Conservation (phyloP, 2,113 vertebrate species). For the Prionailurus viverrinus region DNA sequence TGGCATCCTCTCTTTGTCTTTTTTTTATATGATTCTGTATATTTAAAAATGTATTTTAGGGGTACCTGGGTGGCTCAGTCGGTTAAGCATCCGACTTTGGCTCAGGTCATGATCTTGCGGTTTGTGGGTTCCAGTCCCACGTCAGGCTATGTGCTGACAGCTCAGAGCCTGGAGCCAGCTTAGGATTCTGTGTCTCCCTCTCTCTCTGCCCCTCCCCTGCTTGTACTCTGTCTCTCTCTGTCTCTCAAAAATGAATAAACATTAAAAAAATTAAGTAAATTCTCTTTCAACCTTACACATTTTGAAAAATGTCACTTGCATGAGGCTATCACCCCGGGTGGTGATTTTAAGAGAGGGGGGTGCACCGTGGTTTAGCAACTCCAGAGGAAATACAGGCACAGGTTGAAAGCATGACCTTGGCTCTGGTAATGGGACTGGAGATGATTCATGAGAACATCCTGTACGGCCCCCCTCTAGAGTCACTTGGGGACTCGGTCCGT, state of each 20-base stretch:
- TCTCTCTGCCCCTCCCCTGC: too few relatives aligned
- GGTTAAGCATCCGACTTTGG: too few relatives aligned
- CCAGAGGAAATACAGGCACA: neutral
- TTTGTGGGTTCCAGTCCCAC: too few relatives aligned
- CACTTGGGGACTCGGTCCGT: neutral
- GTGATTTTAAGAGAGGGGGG: neutral
- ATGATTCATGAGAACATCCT: conserved; percentile 72
- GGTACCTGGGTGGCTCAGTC: too few relatives aligned
- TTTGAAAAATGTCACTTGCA: neutral
- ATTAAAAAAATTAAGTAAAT: neutral
- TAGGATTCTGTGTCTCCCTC: too few relatives aligned
- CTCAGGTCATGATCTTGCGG: too few relatives aligned
- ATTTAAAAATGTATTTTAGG: neutral
- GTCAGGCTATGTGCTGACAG: too few relatives aligned
- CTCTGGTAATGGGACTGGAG: neutral
- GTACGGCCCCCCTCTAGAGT: neutral
- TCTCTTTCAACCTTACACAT: neutral
- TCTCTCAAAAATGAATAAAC: too few relatives aligned
- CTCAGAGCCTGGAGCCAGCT: too few relatives aligned
- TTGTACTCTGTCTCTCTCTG: too few relatives aligned
- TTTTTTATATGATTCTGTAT: neutral
- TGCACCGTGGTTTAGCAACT: neutral
- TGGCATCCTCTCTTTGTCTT: neutral
- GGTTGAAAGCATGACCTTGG: neutral
- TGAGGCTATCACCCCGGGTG: neutral